phyloP scores from a whole-genome alignment of 1,140 invertebrate genomes.

The Harpegnathos saltator region DNA sequence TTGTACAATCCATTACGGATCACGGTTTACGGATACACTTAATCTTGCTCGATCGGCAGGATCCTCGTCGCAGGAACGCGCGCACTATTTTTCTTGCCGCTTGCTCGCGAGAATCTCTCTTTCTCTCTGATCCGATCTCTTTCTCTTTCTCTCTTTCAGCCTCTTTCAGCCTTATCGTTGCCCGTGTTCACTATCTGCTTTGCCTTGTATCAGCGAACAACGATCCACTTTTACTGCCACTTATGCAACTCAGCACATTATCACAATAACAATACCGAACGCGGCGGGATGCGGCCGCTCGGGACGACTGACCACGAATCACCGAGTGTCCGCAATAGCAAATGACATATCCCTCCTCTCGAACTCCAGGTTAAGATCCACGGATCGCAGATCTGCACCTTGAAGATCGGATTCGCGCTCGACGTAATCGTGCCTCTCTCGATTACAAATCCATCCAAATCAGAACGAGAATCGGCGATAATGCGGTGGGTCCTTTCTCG shows the following conservation, averaged over 20 bases:
- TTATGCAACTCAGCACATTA: slow-evolving; percentile 73
- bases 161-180: background rate
- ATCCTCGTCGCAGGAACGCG: background rate
- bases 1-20: slow-evolving; percentile 62
- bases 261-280: slow-evolving; percentile 68
- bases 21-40: slow-evolving; percentile 72
- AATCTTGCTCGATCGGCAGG: background rate
- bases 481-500: slow-evolving; percentile 62
- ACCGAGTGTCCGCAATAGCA: slow-evolving; percentile 33
- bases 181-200: slow-evolving; percentile 73
- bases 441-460: slow-evolving; percentile 67
- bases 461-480: slow-evolving; percentile 55
- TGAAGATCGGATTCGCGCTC: background rate
- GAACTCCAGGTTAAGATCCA: slow-evolving; percentile 3
- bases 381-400: background rate
- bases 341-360: slow-evolving; percentile 53
- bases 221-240: slow-evolving; percentile 69
- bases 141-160: background rate
- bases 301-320: slow-evolving; percentile 45
- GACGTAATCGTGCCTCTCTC: slow-evolving; percentile 51
- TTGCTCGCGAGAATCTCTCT: background rate
- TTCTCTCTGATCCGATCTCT: background rate
- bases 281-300: slow-evolving; percentile 35
- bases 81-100: slow-evolving; percentile 14
- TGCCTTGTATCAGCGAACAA: slow-evolving; percentile 77